These are phyloP conservation scores for Heterocephalus glaber DNA, from an alignment of 2,113 vertebrate genomes.

Conservation along the genomic window DNA sequence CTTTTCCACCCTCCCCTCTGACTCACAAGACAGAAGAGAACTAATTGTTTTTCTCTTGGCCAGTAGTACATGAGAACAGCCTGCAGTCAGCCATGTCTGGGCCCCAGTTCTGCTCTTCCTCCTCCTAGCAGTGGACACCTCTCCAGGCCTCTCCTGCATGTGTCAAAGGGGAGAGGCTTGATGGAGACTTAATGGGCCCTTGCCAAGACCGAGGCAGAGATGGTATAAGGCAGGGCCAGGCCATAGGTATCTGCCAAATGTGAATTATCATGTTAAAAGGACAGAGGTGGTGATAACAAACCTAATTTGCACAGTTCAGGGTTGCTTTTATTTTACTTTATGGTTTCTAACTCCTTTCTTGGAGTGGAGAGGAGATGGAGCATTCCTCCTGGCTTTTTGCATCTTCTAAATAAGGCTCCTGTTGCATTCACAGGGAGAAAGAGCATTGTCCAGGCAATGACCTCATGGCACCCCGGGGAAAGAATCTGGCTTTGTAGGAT, in stretches of 20 bases:
- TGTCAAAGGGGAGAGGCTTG: not conserved
- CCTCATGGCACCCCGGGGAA: conserved; percentile 28
- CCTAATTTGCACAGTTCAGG: not conserved
- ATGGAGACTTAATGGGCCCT: fast-evolving
- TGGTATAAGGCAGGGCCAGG: not conserved
- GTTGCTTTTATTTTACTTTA: not conserved
- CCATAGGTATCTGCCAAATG: not conserved
- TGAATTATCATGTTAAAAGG: not conserved
- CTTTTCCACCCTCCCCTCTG: conserved; percentile 42
- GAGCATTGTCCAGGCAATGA: conserved; percentile 11
- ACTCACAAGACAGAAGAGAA: conserved; percentile 61
- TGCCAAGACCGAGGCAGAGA: not conserved
- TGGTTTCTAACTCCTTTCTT: conserved; percentile 17
- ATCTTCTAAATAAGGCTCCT: conserved; percentile 7
- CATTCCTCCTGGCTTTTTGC: conserved; percentile 26
- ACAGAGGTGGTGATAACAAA: not conserved
- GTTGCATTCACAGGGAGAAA: not conserved
- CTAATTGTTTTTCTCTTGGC: conserved; percentile 30
- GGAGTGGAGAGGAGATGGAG: not conserved
- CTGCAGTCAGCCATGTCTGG: not conserved
- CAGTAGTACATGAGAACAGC: not conserved
- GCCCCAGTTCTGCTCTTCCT: not conserved
- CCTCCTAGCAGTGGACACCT: not conserved
- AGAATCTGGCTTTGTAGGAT: not conserved
- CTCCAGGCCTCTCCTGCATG: not conserved